These are phyloP conservation scores for Temnothorax ravouxi DNA, from an alignment of 2,888 invertebrate species.

Conservation along the genomic window DNA sequence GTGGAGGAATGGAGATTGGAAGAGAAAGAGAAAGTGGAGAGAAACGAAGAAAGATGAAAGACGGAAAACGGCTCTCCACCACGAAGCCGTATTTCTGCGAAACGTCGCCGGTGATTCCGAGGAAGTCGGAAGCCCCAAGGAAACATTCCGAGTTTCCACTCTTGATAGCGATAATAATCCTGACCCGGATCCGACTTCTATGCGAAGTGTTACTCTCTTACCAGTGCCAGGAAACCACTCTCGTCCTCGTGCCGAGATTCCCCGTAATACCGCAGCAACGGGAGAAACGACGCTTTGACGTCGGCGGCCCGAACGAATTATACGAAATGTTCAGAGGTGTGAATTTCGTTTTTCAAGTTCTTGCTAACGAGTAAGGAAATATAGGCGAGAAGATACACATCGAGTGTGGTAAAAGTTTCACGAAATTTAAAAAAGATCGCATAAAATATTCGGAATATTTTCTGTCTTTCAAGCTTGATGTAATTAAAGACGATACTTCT, in stretches of 20 bases:
- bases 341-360: conserved; percentile 15
- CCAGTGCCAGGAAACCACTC: conserved; percentile 58
- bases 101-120: conserved; percentile 61
- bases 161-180: conserved; percentile 70
- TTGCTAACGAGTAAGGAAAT: conserved; percentile 22
- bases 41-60: conserved; percentile 44
- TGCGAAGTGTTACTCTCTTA: conserved; percentile 40
- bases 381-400: background rate
- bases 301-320: conserved; percentile 9
- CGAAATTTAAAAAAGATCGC: background rate
- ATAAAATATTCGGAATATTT: background rate
- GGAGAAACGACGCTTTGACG: conserved; percentile 5
- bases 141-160: conserved; percentile 66
- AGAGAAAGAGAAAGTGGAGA: conserved; percentile 14
- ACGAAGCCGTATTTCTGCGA: conserved; percentile 40
- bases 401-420: background rate
- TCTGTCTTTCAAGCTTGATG: background rate
- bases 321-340: conserved; percentile 11
- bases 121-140: conserved; percentile 70
- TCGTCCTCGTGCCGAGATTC: conserved; percentile 53
- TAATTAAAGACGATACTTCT: background rate
- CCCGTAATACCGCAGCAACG: conserved; percentile 33
- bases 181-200: conserved; percentile 53
- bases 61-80: conserved; percentile 27
- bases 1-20: conserved; percentile 25